Base-by-base conservation (phyloP, 1,140 invertebrate species). In the Rhopalosiphum maidis region DNA sequence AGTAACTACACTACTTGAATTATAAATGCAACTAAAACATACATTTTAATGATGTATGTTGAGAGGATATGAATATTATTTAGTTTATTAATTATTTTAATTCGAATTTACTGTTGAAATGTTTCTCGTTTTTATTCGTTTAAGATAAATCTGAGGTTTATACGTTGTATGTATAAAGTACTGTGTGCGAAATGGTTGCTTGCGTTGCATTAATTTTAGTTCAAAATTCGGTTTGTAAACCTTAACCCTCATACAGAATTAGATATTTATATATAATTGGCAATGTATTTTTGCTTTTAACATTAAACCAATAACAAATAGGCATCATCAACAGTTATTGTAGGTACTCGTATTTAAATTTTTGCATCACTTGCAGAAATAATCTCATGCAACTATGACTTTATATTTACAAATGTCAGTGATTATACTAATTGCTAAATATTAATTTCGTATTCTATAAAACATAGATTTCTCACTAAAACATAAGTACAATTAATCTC, bases 71-170 rank as follows among this genome's bases (percentile, higher is more conserved):
- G 60, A 77, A 77, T n/a, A n/a, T 77, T 77, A 77, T 77, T 77
- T n/a, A n/a, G 60, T 77, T 77, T 35, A 77, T 77, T 77, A 77
- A 77, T 77, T 77, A 77, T 77, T 77, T 77, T n/a, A n/a, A 77
- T 77, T 6, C 30, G 15, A 68, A 68, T 68, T 15, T n/a, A 4
- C 60, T 68, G 30, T 68, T 68, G 60, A n/a, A 68, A 68, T 68
- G 11, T 68, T 68, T 15, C 60, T n/a, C 60, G 3, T 68, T 68
- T 68, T 68, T 68, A 68, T 68, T 30, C 25, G 30, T 15, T 68
- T n/a, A 68, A 30, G 60, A 4, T 68, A 30, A 3, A 68, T 15
- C 11, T 68, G 60, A 55, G 60, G 60, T 68, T 68, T 68, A 68
- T 68, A n/a, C 60, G 30, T 68, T 68, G 48, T 51, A 51, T 18